These are phyloP conservation scores for Ginglymostoma cirratum DNA, from an alignment of 2,113 vertebrate species.

Conservation along the genomic window DNA sequence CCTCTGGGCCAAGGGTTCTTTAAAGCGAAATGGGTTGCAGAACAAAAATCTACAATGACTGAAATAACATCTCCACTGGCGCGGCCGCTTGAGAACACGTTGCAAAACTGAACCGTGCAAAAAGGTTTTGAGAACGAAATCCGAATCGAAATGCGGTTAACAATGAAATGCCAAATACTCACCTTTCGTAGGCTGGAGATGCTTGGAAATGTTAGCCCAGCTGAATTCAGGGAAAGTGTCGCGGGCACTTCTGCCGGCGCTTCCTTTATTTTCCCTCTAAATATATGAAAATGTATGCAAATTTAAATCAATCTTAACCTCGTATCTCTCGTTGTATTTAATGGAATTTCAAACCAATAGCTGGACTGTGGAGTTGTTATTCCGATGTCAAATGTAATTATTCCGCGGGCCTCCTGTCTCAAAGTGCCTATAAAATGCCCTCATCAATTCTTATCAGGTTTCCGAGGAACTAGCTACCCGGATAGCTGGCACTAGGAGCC, in stretches of 20 bases:
- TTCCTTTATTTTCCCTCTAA: conserved; percentile 99
- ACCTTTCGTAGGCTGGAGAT: conserved; percentile 69
- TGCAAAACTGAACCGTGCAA: too few species aligned
- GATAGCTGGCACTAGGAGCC: not conserved
- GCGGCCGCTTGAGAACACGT: not conserved
- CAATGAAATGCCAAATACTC: conserved; percentile 51
- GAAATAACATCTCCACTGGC: too few species aligned
- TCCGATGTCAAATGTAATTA: conserved; percentile 86
- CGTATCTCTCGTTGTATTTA: conserved; percentile 92
- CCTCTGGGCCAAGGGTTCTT: not conserved
- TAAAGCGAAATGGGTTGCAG: not conserved
- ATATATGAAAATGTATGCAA: conserved; percentile 99
- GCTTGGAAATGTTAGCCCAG: conserved; percentile 47
- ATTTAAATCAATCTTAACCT: conserved; percentile 99
- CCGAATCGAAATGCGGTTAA: too few species aligned
- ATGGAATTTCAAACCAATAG: conserved; percentile 97
- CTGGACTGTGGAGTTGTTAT: conserved; percentile 63
- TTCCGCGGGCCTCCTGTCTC: conserved; percentile 37
- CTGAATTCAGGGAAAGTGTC: conserved; percentile 64
- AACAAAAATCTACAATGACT: not conserved
- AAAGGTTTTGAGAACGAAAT: too few species aligned
- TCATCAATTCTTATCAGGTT: not conserved
- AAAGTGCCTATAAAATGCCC: conserved; percentile 22
- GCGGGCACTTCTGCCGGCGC: conserved; percentile 82
- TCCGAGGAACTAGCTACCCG: not conserved